A percentile compares a stretch with the other conserved stretches of the same genome.
These are phyloP conservation scores for Neogobius melanostomus DNA, from an alignment of 2,113 vertebrate genomes.

Conservation along the genomic window DNA sequence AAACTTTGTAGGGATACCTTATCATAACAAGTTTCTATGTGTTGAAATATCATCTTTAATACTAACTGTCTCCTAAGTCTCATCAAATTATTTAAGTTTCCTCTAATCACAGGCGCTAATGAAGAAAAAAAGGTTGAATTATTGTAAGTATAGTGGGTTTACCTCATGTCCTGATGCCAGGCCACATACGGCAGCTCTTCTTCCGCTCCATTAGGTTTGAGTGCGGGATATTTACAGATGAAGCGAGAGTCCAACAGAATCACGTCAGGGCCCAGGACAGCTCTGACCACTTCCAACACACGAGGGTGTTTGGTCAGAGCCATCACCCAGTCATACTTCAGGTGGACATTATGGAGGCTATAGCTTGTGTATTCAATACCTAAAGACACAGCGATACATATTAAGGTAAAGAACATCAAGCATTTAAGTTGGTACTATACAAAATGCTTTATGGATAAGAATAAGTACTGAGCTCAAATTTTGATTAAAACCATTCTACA, in stretches of 20 bases:
- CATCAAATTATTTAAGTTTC: too few relatives aligned
- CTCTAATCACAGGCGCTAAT: too few relatives aligned
- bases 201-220: constrained; percentile 10
- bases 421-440: too few relatives aligned
- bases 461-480: too few relatives aligned
- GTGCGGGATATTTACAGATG: constrained; percentile 80
- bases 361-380: constrained; percentile 77
- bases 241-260: constrained; percentile 81
- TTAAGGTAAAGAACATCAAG: not conserved
- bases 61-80: too few relatives aligned
- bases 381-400: constrained; percentile 20
- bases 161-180: constrained; percentile 85
- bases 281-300: constrained; percentile 62
- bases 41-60: too few relatives aligned
- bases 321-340: constrained; percentile 76
- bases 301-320: constrained; percentile 69
- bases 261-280: constrained; percentile 73
- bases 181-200: constrained; percentile 73
- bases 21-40: too few relatives aligned
- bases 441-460: too few relatives aligned
- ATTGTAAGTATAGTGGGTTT: not conserved
- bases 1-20: too few relatives aligned
- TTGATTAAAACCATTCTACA: too few relatives aligned
- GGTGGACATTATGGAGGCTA: constrained; percentile 80
- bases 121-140: too few relatives aligned